Conservation (phyloP, 2,797 vertebrate species). For the Neopelma chrysocephalum region DNA sequence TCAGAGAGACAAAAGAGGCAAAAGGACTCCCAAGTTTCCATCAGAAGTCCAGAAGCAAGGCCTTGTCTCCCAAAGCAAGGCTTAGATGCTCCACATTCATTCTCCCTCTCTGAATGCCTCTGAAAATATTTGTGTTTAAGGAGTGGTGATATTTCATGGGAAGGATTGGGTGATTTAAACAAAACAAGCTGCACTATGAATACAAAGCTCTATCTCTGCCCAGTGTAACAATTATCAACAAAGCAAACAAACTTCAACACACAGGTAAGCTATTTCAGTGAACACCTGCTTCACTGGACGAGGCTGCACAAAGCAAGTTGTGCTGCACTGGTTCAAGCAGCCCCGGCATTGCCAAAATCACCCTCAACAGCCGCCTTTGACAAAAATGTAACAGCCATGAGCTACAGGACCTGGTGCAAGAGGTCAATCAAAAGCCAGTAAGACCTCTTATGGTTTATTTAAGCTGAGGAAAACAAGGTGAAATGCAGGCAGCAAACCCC, state of each 20-base stretch:
- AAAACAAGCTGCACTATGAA: neutral
- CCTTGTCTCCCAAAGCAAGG: neutral
- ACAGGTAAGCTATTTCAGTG: neutral
- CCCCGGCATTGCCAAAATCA: neutral
- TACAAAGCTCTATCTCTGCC: neutral
- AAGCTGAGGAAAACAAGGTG: neutral
- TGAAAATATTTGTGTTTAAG: constrained; percentile 55
- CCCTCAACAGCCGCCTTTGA: neutral
- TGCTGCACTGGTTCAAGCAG: neutral
- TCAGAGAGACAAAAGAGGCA: neutral
- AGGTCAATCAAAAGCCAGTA: neutral
- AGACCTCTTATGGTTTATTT: neutral
- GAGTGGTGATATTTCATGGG: constrained; percentile 10
- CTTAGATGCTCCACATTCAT: neutral
- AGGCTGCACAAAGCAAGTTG: neutral
- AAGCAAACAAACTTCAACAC: neutral
- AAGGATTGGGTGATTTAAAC: neutral
- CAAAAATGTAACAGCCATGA: constrained; percentile 5
- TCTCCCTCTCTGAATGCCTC: neutral
- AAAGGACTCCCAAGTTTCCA: neutral
- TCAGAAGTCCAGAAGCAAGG: neutral
- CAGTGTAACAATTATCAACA: neutral
- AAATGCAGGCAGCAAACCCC: neutral
- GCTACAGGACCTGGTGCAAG: neutral
- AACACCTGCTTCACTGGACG: neutral